Base-by-base conservation (phyloP, 2,797 vertebrate genomes). In the Diceros bicornis region DNA sequence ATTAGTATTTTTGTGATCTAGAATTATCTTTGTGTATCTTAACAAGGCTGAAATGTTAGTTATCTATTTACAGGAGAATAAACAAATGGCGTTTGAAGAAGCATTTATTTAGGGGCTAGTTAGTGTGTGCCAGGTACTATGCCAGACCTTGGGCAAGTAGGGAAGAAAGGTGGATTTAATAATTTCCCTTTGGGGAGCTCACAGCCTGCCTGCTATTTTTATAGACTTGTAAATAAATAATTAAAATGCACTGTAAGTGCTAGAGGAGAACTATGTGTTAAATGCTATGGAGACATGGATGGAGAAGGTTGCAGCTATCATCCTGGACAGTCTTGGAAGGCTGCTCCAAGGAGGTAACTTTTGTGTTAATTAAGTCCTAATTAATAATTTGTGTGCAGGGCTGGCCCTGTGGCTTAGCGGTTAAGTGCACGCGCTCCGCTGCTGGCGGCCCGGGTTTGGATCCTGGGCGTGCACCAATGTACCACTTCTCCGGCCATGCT, bases 21-120 rank as follows among this genome's bases (percentile, higher is more conserved):
- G 47, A 71, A 57, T 91, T 93, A 29, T 81, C 52, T 96, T 72
- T 77, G 14, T 92, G 23, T 89, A 57, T 84, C 32, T 79, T 86
- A 69, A 72, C 0, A 0, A 93, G n/a, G n/a, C 41, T 83, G 18
- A 84, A 77, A 29, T 93, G 29, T 75, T 71, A 81, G 34, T 87
- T 92, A 34, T 32, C 52, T 91, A 3, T 84, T 81, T 89, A 25
- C 34, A 82, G 52, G 68, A 90, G 92, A 92, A 61, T 27, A 61
- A 89, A 85, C n/a, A 84, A n/a, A 55, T 69, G 44, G 44, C 50
- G 81, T 85, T 77, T 96, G 55, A 95, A 57, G 7, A 59, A 61
- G 14, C 55, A 77, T 74, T 88, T 94, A 47, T 72, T 94, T 90
- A 94, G 66, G 37, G 50, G 59, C 17, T 64, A 27, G 52, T 79